Conservation (phyloP, 2,113 vertebrate genomes). For the Hydropotes inermis region DNA sequence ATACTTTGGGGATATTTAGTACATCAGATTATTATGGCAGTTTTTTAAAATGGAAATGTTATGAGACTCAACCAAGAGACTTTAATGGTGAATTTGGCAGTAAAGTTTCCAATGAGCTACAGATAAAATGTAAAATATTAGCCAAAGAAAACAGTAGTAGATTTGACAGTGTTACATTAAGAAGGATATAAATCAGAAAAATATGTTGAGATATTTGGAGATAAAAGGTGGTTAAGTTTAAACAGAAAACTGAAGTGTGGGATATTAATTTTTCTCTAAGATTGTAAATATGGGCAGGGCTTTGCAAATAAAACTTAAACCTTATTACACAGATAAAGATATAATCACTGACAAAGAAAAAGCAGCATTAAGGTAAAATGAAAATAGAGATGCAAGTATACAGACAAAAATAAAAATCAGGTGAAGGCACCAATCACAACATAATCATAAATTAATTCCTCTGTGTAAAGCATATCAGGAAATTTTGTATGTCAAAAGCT, state of each 20-base stretch:
- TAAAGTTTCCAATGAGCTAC: conserved; percentile 6
- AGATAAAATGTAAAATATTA: conserved; percentile 50
- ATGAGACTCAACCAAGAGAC: conserved; percentile 49
- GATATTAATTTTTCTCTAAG: conserved; percentile 17
- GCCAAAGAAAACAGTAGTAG: conserved; percentile 47
- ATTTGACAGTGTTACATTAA: conserved; percentile 34
- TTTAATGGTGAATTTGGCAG: conserved; percentile 22
- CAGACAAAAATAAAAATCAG: not conserved
- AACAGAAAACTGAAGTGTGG: not conserved
- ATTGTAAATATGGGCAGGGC: not conserved
- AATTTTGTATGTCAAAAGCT: not conserved
- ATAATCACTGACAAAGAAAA: not conserved
- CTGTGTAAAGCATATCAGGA: not conserved
- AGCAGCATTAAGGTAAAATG: not conserved
- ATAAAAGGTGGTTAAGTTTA: not conserved
- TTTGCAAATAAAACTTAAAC: conserved; percentile 41
- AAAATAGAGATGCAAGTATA: not conserved
- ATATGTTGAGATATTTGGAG: not conserved
- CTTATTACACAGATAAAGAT: not conserved
- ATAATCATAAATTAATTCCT: not conserved
- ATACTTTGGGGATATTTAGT: not conserved
- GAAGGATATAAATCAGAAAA: conserved; percentile 49
- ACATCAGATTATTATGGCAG: conserved; percentile 24
- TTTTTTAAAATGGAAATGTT: conserved; percentile 45
- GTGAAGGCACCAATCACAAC: not conserved